Evolutionary conservation across 2,797 vertebrate genomes (phyloP).

Genomic region (Merluccius polli): DNA sequence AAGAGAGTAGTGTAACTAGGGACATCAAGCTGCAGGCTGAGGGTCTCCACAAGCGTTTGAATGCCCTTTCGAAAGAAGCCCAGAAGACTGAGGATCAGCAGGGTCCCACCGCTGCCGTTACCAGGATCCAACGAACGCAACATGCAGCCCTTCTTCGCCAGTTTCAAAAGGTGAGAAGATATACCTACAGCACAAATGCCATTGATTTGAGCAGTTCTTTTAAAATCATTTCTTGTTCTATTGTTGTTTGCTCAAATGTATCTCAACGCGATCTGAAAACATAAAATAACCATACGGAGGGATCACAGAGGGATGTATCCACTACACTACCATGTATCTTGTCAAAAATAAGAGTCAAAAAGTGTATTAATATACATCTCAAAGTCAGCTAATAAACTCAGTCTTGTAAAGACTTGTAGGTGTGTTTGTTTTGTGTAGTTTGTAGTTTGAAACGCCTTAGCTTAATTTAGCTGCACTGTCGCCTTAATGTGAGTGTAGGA

Average conservation of each 20-base stretch:
- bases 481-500: no score
- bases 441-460: no score
- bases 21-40: slow-evolving; percentile 88
- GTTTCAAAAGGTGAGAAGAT: slow-evolving; percentile 72
- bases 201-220: not conserved
- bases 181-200: not conserved
- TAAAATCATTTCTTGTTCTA: no score
- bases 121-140: slow-evolving; percentile 82
- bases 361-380: no score
- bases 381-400: no score
- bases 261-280: not conserved
- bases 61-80: slow-evolving; percentile 74
- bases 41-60: slow-evolving; percentile 75
- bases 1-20: slow-evolving; percentile 81
- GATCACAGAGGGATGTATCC: no score
- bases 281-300: no score
- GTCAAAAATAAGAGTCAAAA: no score
- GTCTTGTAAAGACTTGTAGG: no score
- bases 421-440: no score
- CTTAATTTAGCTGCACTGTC: no score
- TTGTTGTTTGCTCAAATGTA: not conserved
- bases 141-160: slow-evolving; percentile 72
- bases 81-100: slow-evolving; percentile 76
- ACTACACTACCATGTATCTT: no score
- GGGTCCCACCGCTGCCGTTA: slow-evolving; percentile 68